phyloP scores from a whole-genome alignment of 2,113 vertebrate genomes.

The Astur gentilis region DNA sequence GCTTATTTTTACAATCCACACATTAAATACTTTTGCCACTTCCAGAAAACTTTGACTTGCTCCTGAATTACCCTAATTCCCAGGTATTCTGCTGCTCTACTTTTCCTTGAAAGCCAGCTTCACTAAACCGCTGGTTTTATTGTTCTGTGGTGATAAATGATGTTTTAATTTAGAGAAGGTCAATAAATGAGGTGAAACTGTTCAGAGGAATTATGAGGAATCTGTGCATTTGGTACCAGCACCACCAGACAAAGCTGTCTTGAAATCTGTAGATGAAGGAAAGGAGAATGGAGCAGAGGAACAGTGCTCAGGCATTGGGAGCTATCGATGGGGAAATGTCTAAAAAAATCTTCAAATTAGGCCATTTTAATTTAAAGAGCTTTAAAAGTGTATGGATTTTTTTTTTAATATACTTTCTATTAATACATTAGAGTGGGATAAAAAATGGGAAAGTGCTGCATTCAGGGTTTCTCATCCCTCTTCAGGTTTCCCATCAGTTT shows the following conservation, averaged over 20 bases:
- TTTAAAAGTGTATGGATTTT: background rate
- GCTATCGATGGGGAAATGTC: background rate
- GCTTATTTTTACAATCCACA: background rate
- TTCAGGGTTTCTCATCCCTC: background rate
- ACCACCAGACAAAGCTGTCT: background rate
- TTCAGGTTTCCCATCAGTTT: background rate
- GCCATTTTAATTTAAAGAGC: background rate
- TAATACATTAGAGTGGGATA: background rate
- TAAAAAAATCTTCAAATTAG: background rate
- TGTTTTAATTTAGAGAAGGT: background rate
- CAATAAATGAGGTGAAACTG: background rate
- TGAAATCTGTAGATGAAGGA: background rate
- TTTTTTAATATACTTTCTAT: background rate
- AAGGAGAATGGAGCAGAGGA: background rate
- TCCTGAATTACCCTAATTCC: background rate
- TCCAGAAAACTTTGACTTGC: background rate
- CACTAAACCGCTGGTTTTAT: background rate
- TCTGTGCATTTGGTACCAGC: background rate
- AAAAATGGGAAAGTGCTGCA: background rate
- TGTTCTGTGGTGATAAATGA: background rate
- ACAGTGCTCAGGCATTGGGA: rapidly evolving
- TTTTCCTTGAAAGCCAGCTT: background rate
- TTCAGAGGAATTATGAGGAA: background rate
- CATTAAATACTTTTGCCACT: background rate
- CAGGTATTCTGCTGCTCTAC: background rate